phyloP scores from a whole-genome alignment of 2,888 invertebrate genomes.

The Meganola albula region DNA sequence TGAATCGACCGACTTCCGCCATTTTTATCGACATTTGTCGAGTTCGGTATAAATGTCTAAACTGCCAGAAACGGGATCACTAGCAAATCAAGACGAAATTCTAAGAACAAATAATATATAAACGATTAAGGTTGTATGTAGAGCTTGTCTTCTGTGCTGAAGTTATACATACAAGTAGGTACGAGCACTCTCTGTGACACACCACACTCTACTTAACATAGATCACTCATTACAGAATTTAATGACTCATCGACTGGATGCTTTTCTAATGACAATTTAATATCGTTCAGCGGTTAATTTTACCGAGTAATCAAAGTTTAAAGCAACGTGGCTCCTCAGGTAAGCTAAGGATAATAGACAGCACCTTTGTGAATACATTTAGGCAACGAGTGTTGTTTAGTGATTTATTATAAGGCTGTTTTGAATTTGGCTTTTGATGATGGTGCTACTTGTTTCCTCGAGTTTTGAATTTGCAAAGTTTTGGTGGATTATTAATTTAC shows the following conservation, averaged over 20 bases:
- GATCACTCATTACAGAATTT: slow-evolving; percentile 63
- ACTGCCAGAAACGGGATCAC: too few relatives aligned
- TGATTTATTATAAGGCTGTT: slow-evolving; percentile 45
- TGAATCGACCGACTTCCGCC: too few relatives aligned
- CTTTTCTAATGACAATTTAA: slow-evolving; percentile 66
- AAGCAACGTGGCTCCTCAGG: slow-evolving; percentile 43
- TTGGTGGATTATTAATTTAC: too few relatives aligned
- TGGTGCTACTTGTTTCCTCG: slow-evolving; percentile 22
- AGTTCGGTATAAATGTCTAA: too few relatives aligned
- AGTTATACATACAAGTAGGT: too few relatives aligned
- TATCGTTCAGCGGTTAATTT: slow-evolving; percentile 61
- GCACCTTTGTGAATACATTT: slow-evolving; percentile 56
- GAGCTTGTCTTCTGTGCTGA: too few relatives aligned
- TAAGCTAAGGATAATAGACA: slow-evolving; percentile 56
- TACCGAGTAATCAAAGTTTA: slow-evolving; percentile 64
- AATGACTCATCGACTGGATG: slow-evolving; percentile 54
- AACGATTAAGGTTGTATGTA: too few relatives aligned
- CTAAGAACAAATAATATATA: too few relatives aligned
- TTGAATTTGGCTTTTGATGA: slow-evolving; percentile 35
- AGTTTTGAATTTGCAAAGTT: slow-evolving; percentile 7
- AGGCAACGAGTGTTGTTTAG: slow-evolving; percentile 46
- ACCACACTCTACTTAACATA: slow-evolving; percentile 58
- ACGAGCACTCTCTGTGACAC: slow-evolving; percentile 14
- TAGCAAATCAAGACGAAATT: too few relatives aligned
- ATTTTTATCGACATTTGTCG: too few relatives aligned